Base-by-base conservation (phyloP, 1,140 invertebrate genomes). In the Phymorhynchus buccinoides region DNA sequence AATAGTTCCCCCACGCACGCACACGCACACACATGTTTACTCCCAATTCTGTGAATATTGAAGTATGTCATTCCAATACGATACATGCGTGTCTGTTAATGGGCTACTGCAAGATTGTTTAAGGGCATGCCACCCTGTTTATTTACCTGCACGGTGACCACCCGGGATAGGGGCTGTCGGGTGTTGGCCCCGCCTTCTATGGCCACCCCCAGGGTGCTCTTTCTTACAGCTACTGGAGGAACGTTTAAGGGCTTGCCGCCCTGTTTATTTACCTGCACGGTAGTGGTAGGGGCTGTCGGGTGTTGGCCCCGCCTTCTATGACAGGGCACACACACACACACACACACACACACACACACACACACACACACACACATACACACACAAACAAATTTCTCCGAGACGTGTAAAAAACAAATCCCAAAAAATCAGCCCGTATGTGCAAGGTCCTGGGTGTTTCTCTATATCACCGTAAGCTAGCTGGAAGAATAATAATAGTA, bases 131-230 rank as follows among this genome's bases (percentile, higher is more conserved):
- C 22, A 16, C 35, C 68, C 6, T 35, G 12, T 35, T 1, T 73
- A 32, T 39, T 95, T 94, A 98, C 97, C 94, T 98, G 97, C 92
- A 99, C 98, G 93, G 98, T 98, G 90, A 99, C 98, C 91, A 99
- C 98, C 91, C 97, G 95, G 42, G 98, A 98, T 88, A 98, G 94
- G 75, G 97, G 96, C 94, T 99, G 97, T 91, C 96, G 96, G 73
- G 97, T 98, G 93, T 99, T 98, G 87, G 96, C 96, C 79, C 98
- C 98, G 85, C 98, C 98, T 94, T 99, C 98, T 89, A 99, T 99
- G 79, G 97, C 98, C 89, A 99, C 97, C 86, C 98, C 98, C 87
- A 99, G 95, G 90, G 97, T 97, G 68, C 97, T 96, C 94, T 98
- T 98, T 27, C 62, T 27, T n/a, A 9, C 62, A 66, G 18, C 22